Evolutionary conservation across 2,888 invertebrate genomes (phyloP), one percentile per base, ranked within the genome.

Genomic region (Atrina japonica): DNA sequence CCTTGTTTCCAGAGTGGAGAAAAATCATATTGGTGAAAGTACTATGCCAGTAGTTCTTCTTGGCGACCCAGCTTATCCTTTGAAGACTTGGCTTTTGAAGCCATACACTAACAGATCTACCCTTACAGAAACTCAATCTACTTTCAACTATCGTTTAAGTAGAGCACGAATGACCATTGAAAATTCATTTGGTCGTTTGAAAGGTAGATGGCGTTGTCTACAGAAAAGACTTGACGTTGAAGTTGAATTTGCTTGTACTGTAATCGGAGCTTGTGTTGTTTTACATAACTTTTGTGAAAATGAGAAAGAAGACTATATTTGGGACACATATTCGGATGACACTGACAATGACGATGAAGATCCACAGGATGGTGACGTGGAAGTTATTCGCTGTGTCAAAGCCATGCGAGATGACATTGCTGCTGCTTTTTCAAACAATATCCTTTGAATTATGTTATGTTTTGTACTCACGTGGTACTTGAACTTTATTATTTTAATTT

Each of bases 51-150:
- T 52, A 7, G 40, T 63, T 40, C 49, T 63, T 9, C 25, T 63
- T 7, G 63, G 52, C 18, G 63, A n/a, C n/a, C 68, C 63, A 29
- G 50, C 29, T 16, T 73, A 64, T 49, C 69, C 59, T 21, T 43
- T 73, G 16, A 47, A 59, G 25, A 35, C 47, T 14, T 73, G 73
- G 70, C 18, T 70, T 11, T 59, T 70, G 41, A 66, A 60, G 49
- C 50, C 58, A 16, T 70, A 21, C 23, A 47, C 49, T 40, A 41
- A 65, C 41, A 58, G 64, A 11, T 49, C n/a, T 6, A 53, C 55
- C 40, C 40, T 68, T 16, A 43, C 55, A 29, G 25, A 14, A 16
- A 56, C 25, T 9, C 63, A 72, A 41, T 11, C 3, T 5, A 14
- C 18, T 9, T 73, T 68, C 53, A 69, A 59, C 43, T 69, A 66